Base-by-base conservation (phyloP, 2,888 invertebrate genomes). In the Parnassius mnemosyne region DNA sequence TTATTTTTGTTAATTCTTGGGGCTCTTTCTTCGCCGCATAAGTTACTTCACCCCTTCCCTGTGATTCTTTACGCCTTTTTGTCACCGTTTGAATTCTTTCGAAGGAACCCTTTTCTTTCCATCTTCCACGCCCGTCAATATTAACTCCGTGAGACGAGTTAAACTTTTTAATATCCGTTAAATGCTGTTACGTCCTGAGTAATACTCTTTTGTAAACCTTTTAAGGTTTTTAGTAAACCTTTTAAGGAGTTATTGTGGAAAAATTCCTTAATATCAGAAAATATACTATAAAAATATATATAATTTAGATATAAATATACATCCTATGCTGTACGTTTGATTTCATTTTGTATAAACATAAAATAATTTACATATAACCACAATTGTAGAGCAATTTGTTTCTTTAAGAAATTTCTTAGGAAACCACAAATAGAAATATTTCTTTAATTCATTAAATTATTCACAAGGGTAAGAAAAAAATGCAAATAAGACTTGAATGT, bases 81-180 rank as follows among this genome's bases (percentile, higher is more conserved):
- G 90, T 90, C 91, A 86, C 87, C 89, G 85, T 89, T 85, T 84
- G 87, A 89, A 89, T 89, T 89, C 89, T 89, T 91, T 89, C 87
- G 83, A 87, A 83, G 84, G 79, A 85, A 89, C 88, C 89, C 87
- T 70, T 74, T 87, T 83, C 83, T 84, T 84, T 81, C 89, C 91
- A 89, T 90, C 90, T 89, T 89, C 85, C 84, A 84, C 88, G 87
- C 89, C 92, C 91, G 92, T 92, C 92, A 92, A 92, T 92, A 92
- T 92, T 92, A 92, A 92, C 92, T 92, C 85, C 83, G 78, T 74
- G 78, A 75, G 68, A 69, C 75, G 87, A 85, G 86, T 87, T 87
- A 89, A 92, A 92, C 90, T 91, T 92, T 91, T 90, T 91, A 91
- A 90, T 91, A 91, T 91, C 91, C 90, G 90, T 83, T 91, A 89